These are phyloP conservation scores for Tiliacea citrago DNA, from an alignment of 2,888 invertebrate genomes.

Conservation along the genomic window DNA sequence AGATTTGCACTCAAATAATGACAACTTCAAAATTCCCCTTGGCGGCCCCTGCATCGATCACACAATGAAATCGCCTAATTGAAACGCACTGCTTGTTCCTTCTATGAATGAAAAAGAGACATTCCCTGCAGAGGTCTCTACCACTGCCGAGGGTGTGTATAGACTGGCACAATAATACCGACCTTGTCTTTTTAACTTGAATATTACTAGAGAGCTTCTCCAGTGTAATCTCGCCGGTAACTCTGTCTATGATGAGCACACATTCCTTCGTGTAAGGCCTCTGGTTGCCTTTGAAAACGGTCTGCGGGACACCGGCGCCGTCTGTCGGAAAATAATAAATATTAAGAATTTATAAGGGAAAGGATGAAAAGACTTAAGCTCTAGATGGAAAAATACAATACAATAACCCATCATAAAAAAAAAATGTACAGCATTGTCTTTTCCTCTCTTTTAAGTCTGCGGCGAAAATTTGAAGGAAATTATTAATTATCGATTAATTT, in stretches of 20 bases:
- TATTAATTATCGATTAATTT: no score
- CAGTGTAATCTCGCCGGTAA: conserved; percentile 97
- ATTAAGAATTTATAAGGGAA: background rate
- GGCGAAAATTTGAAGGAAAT: background rate
- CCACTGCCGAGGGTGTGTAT: background rate
- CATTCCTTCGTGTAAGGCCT: conserved; percentile 98
- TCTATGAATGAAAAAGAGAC: background rate
- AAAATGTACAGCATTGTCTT: background rate
- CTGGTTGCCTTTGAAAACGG: conserved; percentile 98
- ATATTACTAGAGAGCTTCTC: conserved; percentile 98
- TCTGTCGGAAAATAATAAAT: conserved; percentile 86
- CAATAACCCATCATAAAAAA: background rate
- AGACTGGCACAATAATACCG: conserved; percentile 62
- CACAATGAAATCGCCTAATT: background rate
- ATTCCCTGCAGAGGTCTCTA: conserved; percentile 16
- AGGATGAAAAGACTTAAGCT: background rate
- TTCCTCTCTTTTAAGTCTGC: background rate
- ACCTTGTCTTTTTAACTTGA: conserved; percentile 98
- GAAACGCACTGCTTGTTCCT: background rate
- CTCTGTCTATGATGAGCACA: conserved; percentile 97
- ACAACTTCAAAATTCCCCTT: background rate
- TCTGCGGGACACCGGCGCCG: conserved; percentile 97
- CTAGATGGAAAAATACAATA: background rate
- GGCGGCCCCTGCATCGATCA: no score
- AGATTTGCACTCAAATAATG: background rate